phyloP scores from a whole-genome alignment of 2,113 vertebrate genomes.

The Gallinago paraguaiae region DNA sequence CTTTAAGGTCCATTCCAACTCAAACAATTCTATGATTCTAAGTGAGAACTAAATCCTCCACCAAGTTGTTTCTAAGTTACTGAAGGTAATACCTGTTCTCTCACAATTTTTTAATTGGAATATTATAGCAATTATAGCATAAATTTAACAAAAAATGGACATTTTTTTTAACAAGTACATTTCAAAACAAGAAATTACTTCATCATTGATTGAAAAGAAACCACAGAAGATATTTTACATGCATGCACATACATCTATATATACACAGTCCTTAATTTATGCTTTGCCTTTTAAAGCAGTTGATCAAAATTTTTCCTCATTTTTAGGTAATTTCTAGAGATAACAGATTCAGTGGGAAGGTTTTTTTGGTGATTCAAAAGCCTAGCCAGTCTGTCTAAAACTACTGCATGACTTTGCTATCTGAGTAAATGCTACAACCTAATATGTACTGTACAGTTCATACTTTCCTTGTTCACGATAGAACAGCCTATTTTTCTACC shows the following conservation, averaged over 20 bases:
- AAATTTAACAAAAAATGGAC: not conserved
- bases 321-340: not conserved
- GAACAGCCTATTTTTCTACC: not conserved
- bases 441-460: not conserved
- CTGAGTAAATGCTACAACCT: not conserved
- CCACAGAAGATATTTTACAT: not conserved
- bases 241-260: not conserved
- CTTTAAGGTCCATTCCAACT: too few species aligned
- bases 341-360: not conserved
- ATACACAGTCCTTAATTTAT: not conserved
- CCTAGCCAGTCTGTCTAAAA: not conserved
- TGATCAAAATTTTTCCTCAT: not conserved
- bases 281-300: not conserved
- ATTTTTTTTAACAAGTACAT: not conserved
- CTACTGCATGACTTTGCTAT: not conserved
- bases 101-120: not conserved
- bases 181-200: not conserved
- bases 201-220: not conserved
- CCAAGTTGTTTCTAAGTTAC: not conserved
- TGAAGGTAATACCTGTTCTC: not conserved
- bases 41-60: not conserved
- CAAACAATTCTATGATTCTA: not conserved
- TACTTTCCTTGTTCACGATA: not conserved
- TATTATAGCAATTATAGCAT: not conserved
- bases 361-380: not conserved